A percentile compares a stretch with the other conserved stretches of the same genome.
Evolutionary conservation across 1,140 invertebrate genomes (phyloP).

Genomic region (Drosophila tristis): DNA sequence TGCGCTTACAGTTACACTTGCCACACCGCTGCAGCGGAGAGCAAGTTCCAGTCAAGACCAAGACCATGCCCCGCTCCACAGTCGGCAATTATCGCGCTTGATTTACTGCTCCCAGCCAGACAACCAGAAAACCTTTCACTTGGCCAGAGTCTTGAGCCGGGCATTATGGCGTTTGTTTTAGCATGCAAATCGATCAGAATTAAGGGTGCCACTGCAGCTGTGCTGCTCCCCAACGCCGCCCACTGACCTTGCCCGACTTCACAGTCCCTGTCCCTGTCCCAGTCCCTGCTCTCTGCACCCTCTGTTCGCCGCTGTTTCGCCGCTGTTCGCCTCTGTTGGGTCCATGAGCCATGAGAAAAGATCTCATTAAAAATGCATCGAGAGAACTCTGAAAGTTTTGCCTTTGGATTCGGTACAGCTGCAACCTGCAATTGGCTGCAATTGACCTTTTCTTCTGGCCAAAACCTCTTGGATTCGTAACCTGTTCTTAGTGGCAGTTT

Average conservation of each 20-base stretch:
- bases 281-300: no score
- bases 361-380: conserved; percentile 10
- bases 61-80: conserved; percentile 20
- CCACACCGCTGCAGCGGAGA: conserved; percentile 44
- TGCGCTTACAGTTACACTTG: conserved; percentile 51
- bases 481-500: no score
- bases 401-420: conserved; percentile 27
- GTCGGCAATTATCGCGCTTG: conserved; percentile 57
- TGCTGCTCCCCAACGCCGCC: conserved; percentile 5
- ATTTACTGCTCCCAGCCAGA: conserved; percentile 14
- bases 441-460: conserved; percentile 29
- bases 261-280: no score
- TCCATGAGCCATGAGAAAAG: conserved; percentile 1
- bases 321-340: not conserved
- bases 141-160: conserved; percentile 22
- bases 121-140: conserved; percentile 62
- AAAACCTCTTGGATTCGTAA: not conserved
- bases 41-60: conserved; percentile 7
- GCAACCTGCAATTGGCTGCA: conserved; percentile 20
- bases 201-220: not conserved
- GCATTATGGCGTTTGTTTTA: conserved; percentile 26
- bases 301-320: no score
- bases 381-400: conserved; percentile 1
- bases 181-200: conserved; percentile 60
- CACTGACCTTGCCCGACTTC: conserved; percentile 50